phyloP scores from a whole-genome alignment of 2,797 vertebrate genomes.

The Choloepus didactylus region DNA sequence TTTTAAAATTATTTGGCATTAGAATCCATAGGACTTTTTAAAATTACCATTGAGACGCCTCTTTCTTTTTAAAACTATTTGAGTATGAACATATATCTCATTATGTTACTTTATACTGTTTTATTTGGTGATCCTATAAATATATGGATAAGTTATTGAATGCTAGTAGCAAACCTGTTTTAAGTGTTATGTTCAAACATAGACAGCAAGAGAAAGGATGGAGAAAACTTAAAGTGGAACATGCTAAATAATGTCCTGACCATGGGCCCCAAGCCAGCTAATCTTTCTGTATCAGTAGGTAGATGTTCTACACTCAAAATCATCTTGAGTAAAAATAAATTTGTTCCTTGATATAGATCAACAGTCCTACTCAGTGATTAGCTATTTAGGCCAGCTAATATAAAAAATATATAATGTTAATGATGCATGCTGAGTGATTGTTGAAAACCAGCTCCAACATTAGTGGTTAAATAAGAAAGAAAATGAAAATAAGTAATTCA shows the following conservation, averaged over 20 bases:
- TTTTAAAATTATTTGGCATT: slow-evolving; percentile 22
- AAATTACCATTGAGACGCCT: neutral
- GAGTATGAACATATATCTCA: neutral
- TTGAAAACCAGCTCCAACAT: neutral
- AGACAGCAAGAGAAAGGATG: neutral
- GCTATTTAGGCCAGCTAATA: neutral
- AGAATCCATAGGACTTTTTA: slow-evolving; percentile 35
- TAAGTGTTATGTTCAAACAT: neutral
- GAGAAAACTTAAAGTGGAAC: neutral
- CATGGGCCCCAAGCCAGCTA: neutral
- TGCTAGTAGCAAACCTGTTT: neutral
- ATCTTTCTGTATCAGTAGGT: neutral
- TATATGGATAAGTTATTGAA: neutral
- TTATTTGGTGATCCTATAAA: neutral
- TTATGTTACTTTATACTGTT: neutral
- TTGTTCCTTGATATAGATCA: neutral
- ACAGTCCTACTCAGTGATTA: neutral
- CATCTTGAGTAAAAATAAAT: neutral
- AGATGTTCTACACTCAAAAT: neutral
- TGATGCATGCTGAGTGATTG: neutral
- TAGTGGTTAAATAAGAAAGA: neutral
- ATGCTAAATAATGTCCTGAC: neutral
- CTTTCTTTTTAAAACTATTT: neutral
- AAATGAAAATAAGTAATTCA: neutral
- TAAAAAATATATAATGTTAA: neutral